A percentile compares a stretch with the other conserved stretches of the same genome.
Conservation (phyloP, 2,888 invertebrate genomes). For the Melieria picta region DNA sequence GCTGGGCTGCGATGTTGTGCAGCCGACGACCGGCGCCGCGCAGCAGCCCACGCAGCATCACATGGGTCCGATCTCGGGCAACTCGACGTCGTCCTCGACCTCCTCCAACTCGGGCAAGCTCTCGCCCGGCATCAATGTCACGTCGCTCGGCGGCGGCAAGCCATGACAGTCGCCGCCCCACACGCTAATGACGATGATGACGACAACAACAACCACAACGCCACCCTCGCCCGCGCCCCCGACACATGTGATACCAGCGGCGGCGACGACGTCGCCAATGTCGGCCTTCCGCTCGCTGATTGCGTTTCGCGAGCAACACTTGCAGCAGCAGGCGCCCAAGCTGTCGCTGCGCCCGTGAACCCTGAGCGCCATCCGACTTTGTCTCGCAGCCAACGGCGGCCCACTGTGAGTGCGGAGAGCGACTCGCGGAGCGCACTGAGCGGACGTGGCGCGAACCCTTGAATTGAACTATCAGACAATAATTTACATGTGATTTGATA, state of each 20-base stretch:
- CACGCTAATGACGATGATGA: conserved; percentile 23
- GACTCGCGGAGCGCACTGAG: background rate
- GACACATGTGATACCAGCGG: conserved; percentile 29
- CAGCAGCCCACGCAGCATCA: conserved; percentile 46
- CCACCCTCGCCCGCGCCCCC: conserved; percentile 40
- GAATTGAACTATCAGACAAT: conserved; percentile 65
- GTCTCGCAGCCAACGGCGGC: background rate
- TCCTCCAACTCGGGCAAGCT: conserved; percentile 64
- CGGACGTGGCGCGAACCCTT: conserved; percentile 38
- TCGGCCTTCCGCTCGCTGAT: conserved; percentile 64
- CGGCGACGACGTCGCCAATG: conserved; percentile 51
- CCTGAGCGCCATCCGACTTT: background rate
- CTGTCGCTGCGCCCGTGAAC: conserved; percentile 61
- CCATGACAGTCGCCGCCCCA: conserved; percentile 60
- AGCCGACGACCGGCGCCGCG: conserved; percentile 53
- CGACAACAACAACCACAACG: conserved; percentile 40
- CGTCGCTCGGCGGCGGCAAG: conserved; percentile 58
- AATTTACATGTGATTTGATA: conserved; percentile 67
- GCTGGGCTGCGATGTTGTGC: conserved; percentile 63
- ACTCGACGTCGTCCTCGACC: conserved; percentile 62
- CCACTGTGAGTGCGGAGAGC: background rate
- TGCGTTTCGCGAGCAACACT: conserved; percentile 62
- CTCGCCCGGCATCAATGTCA: conserved; percentile 62
- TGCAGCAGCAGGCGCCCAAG: conserved; percentile 59
- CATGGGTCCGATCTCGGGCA: conserved; percentile 62